Evolutionary conservation across 2,797 vertebrate genomes (phyloP).

Genomic region (Aselliscus stoliczkanus): DNA sequence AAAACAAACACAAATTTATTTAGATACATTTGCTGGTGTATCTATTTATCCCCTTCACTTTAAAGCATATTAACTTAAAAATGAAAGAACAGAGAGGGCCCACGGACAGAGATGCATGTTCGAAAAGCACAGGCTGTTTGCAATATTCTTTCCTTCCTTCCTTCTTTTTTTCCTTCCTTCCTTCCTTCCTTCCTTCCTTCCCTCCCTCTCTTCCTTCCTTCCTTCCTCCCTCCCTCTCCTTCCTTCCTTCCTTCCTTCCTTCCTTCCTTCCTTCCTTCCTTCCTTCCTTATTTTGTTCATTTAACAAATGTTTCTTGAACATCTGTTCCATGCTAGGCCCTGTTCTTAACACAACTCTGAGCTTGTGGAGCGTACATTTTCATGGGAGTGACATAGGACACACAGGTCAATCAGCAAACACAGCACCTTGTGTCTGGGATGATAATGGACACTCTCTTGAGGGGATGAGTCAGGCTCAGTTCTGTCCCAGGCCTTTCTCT

Average conservation of each 20-base stretch:
- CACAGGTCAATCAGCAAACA: neutral
- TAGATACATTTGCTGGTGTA: neutral
- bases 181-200: neutral
- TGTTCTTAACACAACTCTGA: neutral
- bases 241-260: neutral
- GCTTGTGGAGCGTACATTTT: neutral
- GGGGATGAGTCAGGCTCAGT: neutral
- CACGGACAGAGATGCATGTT: too few relatives aligned
- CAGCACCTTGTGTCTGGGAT: fast-evolving
- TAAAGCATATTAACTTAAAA: neutral
- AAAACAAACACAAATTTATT: neutral
- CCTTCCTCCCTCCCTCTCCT: too few relatives aligned
- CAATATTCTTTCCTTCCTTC: neutral
- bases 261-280: neutral
- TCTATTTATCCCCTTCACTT: too few relatives aligned
- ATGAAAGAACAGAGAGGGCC: neutral
- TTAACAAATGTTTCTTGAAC: neutral
- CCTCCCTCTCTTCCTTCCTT: too few relatives aligned
- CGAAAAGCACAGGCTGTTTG: too few relatives aligned
- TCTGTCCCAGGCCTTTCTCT: too few relatives aligned
- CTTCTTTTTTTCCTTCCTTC: too few relatives aligned
- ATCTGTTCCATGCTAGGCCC: neutral
- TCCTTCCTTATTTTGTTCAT: neutral
- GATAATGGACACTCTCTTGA: fast-evolving
- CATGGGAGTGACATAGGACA: neutral